Evolutionary conservation across 2,888 invertebrate species (phyloP), one percentile per base, ranked within the genome.

Genomic region (Tachina lurida): DNA sequence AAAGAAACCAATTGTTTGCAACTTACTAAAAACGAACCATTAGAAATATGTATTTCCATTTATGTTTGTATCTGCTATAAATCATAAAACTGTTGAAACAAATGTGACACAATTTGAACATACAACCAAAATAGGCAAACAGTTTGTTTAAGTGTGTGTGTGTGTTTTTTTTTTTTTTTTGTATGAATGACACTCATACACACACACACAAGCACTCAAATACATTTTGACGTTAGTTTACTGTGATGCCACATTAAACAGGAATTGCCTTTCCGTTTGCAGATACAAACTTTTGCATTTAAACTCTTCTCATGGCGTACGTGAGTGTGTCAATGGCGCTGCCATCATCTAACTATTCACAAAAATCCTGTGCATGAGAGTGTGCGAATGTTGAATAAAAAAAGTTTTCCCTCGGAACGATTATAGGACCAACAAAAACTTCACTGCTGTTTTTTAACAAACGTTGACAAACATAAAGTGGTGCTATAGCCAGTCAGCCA

Each of bases 151-250:
- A 52, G 43, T 43, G 17, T 45, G n/a, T 56, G n/a, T 43, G 3
- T 63, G 43, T 63, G 10, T 10, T 17, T 43, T 56, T 70, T 58
- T 31, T 58, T 10, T 17, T 43, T 56, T 70, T 58, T 31, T 58
- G 22, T 45, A 41, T 22, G 71, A 54, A 45, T 58, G 47, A 49
- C 58, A 67, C 43, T 43, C 71, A 73, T 0, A 43, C 17, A 62
- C 31, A 65, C 43, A 19, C 43, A 63, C 8, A 2, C 67, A 49
- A 3, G 22, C 47, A 47, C n/a, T 3, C 47, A 67, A 73, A 83
- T 22, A 78, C 39, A 83, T 78, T 83, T 73, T 78, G 83, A 73
- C 83, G 65, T 77, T 78, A 77, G 83, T 83, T 73, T 77, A 65
- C 77, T 73, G 73, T 52, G 77, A 77, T 67, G 58, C 77, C 71